Percentiles rank a stretch among this genome's conserved stretches.
Conservation (phyloP, 2,797 vertebrate species). For the Cyclopterus lumpus region DNA sequence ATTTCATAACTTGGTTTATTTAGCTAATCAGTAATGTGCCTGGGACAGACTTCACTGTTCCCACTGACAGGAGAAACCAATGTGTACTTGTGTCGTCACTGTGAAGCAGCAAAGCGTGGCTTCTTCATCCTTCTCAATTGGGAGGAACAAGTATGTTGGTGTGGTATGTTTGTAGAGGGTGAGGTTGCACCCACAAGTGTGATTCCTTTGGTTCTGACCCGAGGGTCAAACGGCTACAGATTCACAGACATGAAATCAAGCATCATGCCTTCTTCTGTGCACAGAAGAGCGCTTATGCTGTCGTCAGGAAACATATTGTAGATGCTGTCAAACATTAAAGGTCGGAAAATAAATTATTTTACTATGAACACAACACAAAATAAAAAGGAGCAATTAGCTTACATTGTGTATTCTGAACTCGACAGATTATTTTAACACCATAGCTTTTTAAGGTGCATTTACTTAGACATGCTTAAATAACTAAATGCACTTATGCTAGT, state of each 20-base stretch:
- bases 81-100: background rate
- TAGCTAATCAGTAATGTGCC: background rate
- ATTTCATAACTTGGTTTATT: background rate
- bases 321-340: background rate
- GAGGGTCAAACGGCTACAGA: background rate
- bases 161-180: background rate
- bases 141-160: background rate
- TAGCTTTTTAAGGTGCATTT: background rate
- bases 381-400: too few relatives aligned
- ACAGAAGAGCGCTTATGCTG: background rate
- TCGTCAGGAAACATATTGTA: background rate
- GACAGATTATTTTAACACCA: background rate
- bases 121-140: background rate
- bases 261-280: too few relatives aligned
- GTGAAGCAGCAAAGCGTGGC: background rate
- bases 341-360: background rate
- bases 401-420: background rate
- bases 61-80: background rate
- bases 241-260: too few relatives aligned
- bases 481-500: background rate
- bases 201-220: background rate
- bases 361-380: too few relatives aligned
- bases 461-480: background rate
- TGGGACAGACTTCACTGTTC: background rate
- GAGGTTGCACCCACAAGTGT: background rate